Evolutionary conservation across 1,140 invertebrate species (phyloP).

Genomic region (Augochlora pura): DNA sequence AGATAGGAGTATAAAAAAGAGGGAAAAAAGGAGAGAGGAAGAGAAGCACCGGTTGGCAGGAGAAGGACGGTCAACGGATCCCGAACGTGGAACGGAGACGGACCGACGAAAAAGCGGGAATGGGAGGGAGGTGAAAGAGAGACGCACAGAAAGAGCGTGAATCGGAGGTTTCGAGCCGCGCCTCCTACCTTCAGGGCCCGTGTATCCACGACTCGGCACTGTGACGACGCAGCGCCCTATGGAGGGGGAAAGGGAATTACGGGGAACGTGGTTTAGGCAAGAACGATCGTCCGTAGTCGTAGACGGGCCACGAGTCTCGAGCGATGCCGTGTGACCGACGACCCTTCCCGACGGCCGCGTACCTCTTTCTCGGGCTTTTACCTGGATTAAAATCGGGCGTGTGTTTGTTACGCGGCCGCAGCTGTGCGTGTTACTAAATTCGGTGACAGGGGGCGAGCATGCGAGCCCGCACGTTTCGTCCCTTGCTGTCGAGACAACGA

Average conservation of each 20-base stretch:
- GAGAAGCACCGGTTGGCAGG: too few relatives aligned
- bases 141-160: slow-evolving; percentile 43
- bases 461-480: slow-evolving; percentile 22
- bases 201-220: slow-evolving; percentile 62
- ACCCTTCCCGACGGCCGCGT: slow-evolving; percentile 14
- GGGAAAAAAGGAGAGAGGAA: background rate
- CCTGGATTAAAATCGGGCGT: slow-evolving; percentile 26
- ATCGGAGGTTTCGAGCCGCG: slow-evolving; percentile 53
- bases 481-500: background rate
- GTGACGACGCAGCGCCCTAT: slow-evolving; percentile 40
- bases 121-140: slow-evolving; percentile 35
- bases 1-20: background rate
- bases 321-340: slow-evolving; percentile 31
- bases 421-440: slow-evolving; percentile 9
- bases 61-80: background rate
- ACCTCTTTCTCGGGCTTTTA: slow-evolving; percentile 13
- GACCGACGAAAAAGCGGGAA: slow-evolving; percentile 41
- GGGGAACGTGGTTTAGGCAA: slow-evolving; percentile 64
- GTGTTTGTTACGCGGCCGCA: slow-evolving; percentile 3
- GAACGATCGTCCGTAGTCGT: slow-evolving; percentile 64
- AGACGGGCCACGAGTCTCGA: slow-evolving; percentile 49
- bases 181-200: slow-evolving; percentile 59
- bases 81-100: background rate
- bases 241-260: slow-evolving; percentile 56
- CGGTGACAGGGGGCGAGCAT: slow-evolving; percentile 15